Evolutionary conservation across 2,888 invertebrate species (phyloP).

Genomic region (Harpalus rubripes): DNA sequence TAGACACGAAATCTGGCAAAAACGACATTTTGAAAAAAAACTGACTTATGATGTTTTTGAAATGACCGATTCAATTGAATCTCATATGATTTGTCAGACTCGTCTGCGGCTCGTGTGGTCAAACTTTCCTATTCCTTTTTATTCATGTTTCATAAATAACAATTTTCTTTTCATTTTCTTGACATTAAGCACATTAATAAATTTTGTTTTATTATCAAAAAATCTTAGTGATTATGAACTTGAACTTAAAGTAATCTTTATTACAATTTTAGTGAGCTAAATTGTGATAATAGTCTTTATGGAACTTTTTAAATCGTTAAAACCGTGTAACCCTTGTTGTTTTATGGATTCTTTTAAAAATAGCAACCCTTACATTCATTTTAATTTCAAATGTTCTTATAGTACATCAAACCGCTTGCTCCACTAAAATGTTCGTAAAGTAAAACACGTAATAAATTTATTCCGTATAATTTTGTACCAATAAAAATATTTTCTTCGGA

Average conservation of each 20-base stretch:
- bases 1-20: no score
- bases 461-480: slow-evolving; percentile 26
- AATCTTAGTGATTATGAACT: background rate
- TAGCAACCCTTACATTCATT: slow-evolving; percentile 16
- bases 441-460: slow-evolving; percentile 39
- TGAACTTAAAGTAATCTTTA: slow-evolving; percentile 14
- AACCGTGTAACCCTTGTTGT: slow-evolving; percentile 20
- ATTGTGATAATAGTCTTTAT: slow-evolving; percentile 27
- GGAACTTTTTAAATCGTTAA: slow-evolving; percentile 8
- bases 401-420: background rate
- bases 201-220: slow-evolving; percentile 1
- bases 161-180: background rate
- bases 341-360: slow-evolving; percentile 25
- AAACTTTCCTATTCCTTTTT: no score
- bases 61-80: no score
- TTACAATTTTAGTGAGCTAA: slow-evolving; percentile 28
- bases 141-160: no score
- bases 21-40: no score
- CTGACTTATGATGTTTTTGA: no score
- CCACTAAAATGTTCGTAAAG: background rate
- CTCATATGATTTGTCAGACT: no score
- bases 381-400: slow-evolving; percentile 43
- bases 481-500: slow-evolving; percentile 12
- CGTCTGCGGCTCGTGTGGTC: no score
- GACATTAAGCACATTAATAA: background rate